These are phyloP conservation scores for Stenichneumon culpator DNA, from an alignment of 2,888 invertebrate genomes.

Conservation along the genomic window DNA sequence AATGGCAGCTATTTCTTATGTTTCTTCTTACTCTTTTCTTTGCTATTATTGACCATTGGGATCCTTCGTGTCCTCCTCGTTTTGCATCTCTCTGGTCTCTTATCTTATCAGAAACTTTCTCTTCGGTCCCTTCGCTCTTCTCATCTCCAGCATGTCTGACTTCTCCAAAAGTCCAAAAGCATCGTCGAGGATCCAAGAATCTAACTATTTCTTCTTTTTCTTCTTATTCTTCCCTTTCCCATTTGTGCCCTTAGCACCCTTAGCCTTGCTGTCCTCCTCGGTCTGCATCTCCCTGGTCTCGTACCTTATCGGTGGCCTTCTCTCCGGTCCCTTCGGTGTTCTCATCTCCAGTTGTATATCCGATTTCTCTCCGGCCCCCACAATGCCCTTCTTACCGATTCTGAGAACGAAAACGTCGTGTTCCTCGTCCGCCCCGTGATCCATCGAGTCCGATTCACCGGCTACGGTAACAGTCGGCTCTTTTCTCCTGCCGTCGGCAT, in stretches of 20 bases:
- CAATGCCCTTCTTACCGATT: slow-evolving; percentile 90
- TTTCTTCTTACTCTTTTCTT: slow-evolving; percentile 24
- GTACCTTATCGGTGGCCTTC: slow-evolving; percentile 87
- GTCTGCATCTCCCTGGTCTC: slow-evolving; percentile 90
- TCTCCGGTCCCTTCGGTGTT: slow-evolving; percentile 90
- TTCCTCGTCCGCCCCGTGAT: slow-evolving; percentile 87
- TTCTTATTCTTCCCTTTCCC: slow-evolving; percentile 56
- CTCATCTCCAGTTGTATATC: slow-evolving; percentile 90
- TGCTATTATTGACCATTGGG: neutral
- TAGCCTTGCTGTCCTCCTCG: slow-evolving; percentile 80
- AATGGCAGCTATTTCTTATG: neutral
- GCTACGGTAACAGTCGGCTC: slow-evolving; percentile 78
- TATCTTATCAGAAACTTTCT: no score
- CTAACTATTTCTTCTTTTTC: slow-evolving; percentile 25
- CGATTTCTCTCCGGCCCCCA: slow-evolving; percentile 90
- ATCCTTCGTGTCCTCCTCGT: neutral
- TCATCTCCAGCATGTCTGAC: neutral
- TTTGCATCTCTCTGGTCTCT: no score
- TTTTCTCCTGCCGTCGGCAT: slow-evolving; percentile 61
- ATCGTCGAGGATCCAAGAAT: neutral
- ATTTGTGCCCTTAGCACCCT: slow-evolving; percentile 66
- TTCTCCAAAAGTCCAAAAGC: no score
- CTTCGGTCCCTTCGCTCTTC: neutral
- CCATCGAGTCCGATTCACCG: slow-evolving; percentile 71
- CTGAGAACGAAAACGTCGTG: slow-evolving; percentile 91